Evolutionary conservation across 92 coral and sea anemone genomes (phyloP).

Genomic region (Zoanthus sansibaricus): DNA sequence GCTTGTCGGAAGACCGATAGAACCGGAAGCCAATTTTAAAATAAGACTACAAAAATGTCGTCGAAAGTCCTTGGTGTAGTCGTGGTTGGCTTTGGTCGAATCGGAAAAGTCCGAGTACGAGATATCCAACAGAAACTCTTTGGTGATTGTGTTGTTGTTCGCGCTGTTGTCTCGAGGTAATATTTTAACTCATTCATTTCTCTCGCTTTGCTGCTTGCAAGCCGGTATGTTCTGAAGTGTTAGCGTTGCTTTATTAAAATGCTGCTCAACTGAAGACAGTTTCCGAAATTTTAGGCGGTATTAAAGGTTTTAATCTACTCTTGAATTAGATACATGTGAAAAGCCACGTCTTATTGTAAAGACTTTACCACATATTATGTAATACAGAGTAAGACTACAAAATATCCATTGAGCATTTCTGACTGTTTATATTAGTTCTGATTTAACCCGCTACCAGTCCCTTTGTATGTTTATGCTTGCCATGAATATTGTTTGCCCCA

Average conservation of each 20-base stretch:
- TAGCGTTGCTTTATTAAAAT: not conserved
- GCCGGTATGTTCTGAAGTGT: not conserved
- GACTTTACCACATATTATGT: no score
- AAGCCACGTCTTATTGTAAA: no score
- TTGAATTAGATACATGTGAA: no score
- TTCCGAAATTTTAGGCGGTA: no score
- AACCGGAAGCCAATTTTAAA: not conserved
- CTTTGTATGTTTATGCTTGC: no score
- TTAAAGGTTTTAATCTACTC: no score
- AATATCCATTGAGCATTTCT: no score
- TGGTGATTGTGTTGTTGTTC: slow-evolving; percentile 69
- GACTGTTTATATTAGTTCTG: no score
- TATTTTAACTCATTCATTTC: not conserved
- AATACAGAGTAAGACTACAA: no score
- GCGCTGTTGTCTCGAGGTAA: slow-evolving; percentile 84
- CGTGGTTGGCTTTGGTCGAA: slow-evolving; percentile 83
- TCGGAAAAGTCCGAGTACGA: slow-evolving; percentile 78
- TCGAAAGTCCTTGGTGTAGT: slow-evolving; percentile 68
- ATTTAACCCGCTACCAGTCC: no score
- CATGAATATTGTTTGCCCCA: no score
- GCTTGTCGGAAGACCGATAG: slow-evolving; percentile 4
- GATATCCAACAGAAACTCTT: slow-evolving; percentile 77
- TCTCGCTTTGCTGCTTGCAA: not conserved
- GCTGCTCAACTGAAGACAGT: not conserved
- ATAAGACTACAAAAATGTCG: not conserved